Percentiles rank a stretch among this genome's conserved stretches.
Conservation (phyloP, 2,888 invertebrate genomes). For the Uropetala carovei region DNA sequence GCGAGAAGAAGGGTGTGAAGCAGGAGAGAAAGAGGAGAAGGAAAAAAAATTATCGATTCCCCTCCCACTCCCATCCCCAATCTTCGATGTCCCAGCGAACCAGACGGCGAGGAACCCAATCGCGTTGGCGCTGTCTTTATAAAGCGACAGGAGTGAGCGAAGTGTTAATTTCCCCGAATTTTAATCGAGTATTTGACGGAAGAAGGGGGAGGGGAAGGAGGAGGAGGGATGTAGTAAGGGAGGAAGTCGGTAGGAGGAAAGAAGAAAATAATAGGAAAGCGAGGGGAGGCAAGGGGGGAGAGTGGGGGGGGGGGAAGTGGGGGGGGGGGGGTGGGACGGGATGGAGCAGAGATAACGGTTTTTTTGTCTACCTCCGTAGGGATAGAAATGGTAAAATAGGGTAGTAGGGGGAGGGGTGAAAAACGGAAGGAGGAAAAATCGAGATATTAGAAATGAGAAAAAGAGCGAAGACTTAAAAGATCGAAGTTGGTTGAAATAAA, state of each 20-base stretch:
- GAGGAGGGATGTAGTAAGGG: neutral
- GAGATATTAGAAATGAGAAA: neutral
- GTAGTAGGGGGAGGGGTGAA: neutral
- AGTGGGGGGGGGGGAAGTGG: neutral
- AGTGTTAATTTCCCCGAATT: conserved; percentile 25
- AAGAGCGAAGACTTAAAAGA: neutral
- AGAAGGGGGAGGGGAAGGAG: neutral
- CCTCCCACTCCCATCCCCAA: neutral
- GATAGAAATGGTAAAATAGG: too few species aligned
- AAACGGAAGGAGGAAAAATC: neutral
- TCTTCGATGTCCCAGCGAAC: neutral
- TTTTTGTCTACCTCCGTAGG: neutral
- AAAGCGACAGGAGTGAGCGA: too few species aligned
- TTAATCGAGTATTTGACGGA: conserved; percentile 2
- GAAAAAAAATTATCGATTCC: neutral
- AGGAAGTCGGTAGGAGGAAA: neutral
- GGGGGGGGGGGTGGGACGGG: neutral
- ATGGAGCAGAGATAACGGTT: neutral
- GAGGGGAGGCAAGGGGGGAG: neutral
- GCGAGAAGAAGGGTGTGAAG: too few species aligned
- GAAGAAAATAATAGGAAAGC: neutral
- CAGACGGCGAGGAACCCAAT: neutral
- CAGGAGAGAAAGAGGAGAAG: neutral
- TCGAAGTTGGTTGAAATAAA: neutral
- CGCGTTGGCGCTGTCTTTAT: neutral